Evolutionary conservation across 1,140 invertebrate genomes (phyloP).

Genomic region (Drosophila subpulchrella): DNA sequence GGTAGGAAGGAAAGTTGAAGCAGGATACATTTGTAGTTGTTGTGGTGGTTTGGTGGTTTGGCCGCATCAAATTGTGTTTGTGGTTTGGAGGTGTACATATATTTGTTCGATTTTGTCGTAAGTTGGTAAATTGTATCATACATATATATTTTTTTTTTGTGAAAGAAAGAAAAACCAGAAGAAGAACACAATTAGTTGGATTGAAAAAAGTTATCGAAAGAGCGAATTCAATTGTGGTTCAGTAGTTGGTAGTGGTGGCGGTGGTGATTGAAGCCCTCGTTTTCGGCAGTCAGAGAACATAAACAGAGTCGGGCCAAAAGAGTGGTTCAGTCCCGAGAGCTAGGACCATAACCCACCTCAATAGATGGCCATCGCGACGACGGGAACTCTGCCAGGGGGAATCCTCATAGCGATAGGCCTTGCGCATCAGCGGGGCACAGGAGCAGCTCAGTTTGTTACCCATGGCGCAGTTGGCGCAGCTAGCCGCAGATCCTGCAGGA

Average conservation of each 20-base stretch:
- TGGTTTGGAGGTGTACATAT: constrained; percentile 49
- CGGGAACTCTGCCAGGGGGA: constrained; percentile 95
- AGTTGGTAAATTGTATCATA: constrained; percentile 11
- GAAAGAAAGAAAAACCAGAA: constrained; percentile 81
- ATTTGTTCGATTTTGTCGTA: constrained; percentile 41
- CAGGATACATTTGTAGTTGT: constrained; percentile 60
- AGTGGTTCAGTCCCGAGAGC: background rate
- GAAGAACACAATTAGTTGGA: constrained; percentile 77
- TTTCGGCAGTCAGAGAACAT: constrained; percentile 54
- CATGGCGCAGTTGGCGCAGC: constrained; percentile 88
- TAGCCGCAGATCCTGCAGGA: constrained; percentile 67
- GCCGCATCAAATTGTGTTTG: constrained; percentile 58
- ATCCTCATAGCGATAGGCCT: constrained; percentile 97
- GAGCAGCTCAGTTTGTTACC: constrained; percentile 98
- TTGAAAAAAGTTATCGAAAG: constrained; percentile 70
- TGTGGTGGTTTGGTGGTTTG: constrained; percentile 39
- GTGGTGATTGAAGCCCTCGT: constrained; percentile 10
- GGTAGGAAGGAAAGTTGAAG: constrained; percentile 61
- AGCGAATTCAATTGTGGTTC: constrained; percentile 72
- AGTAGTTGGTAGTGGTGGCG: constrained; percentile 29
- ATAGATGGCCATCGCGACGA: constrained; percentile 94
- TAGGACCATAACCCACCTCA: constrained; percentile 88
- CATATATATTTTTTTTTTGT: constrained; percentile 48
- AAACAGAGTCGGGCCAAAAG: constrained; percentile 41
- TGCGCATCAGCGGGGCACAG: constrained; percentile 96